phyloP scores from a whole-genome alignment of 2,888 invertebrate genomes.

The Embidobia sp. region DNA sequence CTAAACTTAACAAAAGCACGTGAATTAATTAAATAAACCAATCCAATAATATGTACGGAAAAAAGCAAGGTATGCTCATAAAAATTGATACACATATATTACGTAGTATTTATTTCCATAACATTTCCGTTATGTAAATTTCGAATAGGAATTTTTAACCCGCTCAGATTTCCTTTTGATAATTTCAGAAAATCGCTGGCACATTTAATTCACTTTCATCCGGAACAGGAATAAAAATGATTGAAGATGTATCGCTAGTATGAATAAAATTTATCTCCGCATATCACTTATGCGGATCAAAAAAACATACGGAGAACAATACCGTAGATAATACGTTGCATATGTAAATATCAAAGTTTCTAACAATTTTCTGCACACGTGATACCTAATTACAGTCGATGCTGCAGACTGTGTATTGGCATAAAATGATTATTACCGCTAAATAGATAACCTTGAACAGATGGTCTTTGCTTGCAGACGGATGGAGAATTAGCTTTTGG shows the following conservation, averaged over 20 bases:
- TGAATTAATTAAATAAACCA: too few species aligned
- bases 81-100: too few species aligned
- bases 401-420: slow-evolving; percentile 12
- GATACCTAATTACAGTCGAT: slow-evolving; percentile 36
- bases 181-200: too few species aligned
- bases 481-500: slow-evolving; percentile 40
- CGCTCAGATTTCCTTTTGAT: too few species aligned
- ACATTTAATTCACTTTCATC: slow-evolving; percentile 20
- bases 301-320: slow-evolving; percentile 17
- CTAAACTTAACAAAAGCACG: too few species aligned
- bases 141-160: too few species aligned
- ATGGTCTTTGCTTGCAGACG: slow-evolving; percentile 29
- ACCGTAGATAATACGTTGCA: slow-evolving; percentile 28
- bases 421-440: slow-evolving; percentile 36
- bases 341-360: slow-evolving; percentile 31
- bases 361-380: too few species aligned
- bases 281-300: slow-evolving; percentile 12
- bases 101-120: too few species aligned
- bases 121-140: too few species aligned
- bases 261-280: slow-evolving; percentile 3
- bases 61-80: too few species aligned
- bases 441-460: slow-evolving; percentile 35
- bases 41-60: too few species aligned
- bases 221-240: slow-evolving; percentile 21
- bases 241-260: slow-evolving; percentile 19